phyloP scores from a whole-genome alignment of 1,140 invertebrate genomes.

The Eupristina koningsbergeri region DNA sequence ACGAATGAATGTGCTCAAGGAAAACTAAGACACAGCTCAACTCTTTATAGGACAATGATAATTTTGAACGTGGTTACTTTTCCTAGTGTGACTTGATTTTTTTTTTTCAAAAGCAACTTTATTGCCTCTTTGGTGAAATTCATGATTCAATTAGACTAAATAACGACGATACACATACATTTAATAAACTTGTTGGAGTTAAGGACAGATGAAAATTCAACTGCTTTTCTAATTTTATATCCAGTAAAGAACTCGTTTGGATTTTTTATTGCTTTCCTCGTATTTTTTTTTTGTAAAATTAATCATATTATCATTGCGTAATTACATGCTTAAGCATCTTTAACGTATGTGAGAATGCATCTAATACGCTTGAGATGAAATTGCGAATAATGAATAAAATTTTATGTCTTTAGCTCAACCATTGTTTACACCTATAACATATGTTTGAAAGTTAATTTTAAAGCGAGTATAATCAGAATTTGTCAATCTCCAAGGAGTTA shows the following conservation, averaged over 20 bases:
- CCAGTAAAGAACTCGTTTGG: not conserved
- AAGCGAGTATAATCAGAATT: not conserved
- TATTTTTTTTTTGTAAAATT: not conserved
- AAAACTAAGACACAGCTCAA: not conserved
- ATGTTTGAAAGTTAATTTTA: not conserved
- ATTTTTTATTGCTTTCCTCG: not conserved
- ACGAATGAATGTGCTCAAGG: not conserved
- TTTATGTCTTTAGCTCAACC: not conserved
- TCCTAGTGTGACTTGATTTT: not conserved
- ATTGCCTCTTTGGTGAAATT: constrained; percentile 9
- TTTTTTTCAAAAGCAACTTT: no score
- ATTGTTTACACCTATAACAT: not conserved
- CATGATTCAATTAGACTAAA: not conserved
- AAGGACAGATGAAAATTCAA: not conserved
- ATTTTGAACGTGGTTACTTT: not conserved
- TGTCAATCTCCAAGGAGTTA: not conserved
- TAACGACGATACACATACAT: not conserved
- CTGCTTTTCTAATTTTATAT: not conserved
- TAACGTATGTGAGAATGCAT: not conserved
- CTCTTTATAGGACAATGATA: not conserved
- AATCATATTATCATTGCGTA: not conserved
- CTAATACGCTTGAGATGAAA: not conserved
- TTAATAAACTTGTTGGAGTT: constrained; percentile 6
- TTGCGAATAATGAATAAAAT: not conserved
- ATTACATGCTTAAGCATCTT: not conserved